Percentiles rank a stretch among this genome's conserved stretches.
Conservation (phyloP, 2,888 invertebrate species). For the Tiliacea aurago region DNA sequence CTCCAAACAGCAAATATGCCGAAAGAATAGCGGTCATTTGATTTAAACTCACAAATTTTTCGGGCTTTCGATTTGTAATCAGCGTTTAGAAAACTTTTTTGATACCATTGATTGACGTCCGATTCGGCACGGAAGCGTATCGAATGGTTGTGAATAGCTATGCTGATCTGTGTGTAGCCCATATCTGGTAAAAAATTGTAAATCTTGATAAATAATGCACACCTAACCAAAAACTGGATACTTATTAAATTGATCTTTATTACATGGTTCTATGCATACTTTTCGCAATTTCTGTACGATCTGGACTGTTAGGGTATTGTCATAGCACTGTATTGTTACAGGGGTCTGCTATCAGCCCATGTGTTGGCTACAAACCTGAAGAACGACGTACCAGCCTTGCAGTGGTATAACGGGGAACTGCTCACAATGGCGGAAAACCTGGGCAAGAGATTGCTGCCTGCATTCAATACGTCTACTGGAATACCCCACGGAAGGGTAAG, state of each 20-base stretch:
- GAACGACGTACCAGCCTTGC: slow-evolving; percentile 93
- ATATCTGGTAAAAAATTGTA: background rate
- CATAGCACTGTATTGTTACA: slow-evolving; percentile 76
- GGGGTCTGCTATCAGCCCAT: slow-evolving; percentile 98
- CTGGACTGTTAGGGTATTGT: background rate
- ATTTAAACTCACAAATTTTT: too few relatives aligned
- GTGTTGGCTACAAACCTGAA: slow-evolving; percentile 96
- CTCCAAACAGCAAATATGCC: too few relatives aligned
- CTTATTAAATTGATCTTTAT: background rate
- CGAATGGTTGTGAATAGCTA: too few relatives aligned
- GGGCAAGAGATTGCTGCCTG: slow-evolving; percentile 97
- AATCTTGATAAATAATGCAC: slow-evolving; percentile 1
- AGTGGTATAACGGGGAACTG: slow-evolving; percentile 97
- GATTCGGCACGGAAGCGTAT: too few relatives aligned
- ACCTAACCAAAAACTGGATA: background rate
- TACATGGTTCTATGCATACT: background rate
- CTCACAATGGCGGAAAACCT: slow-evolving; percentile 97
- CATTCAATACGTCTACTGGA: slow-evolving; percentile 99
- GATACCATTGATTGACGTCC: too few relatives aligned
- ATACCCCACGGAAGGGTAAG: slow-evolving; percentile 98
- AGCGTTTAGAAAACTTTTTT: too few relatives aligned
- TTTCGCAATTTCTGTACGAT: background rate
- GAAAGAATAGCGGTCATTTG: too few relatives aligned
- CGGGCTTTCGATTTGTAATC: too few relatives aligned
- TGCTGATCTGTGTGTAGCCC: too few relatives aligned